Conservation (phyloP, 1,140 invertebrate species). For the Melanaphis sacchari region DNA sequence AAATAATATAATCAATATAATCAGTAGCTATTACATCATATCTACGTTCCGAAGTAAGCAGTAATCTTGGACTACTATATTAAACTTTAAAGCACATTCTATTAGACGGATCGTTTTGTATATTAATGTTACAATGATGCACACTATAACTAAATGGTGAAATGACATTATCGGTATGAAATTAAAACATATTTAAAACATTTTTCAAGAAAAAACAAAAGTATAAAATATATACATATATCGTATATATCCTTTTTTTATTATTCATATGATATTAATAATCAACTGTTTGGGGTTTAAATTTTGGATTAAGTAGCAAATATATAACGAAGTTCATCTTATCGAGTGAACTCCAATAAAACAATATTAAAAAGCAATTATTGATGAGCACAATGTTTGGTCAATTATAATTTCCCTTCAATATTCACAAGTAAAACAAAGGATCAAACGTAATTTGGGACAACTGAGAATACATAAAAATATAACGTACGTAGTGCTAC, state of each 20-base stretch:
- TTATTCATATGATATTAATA: not conserved
- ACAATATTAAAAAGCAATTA: constrained; percentile 18
- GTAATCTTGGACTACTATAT: not conserved
- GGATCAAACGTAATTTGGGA: constrained; percentile 38
- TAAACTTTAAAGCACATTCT: not conserved
- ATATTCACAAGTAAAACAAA: constrained; percentile 51
- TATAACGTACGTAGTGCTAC: constrained; percentile 54
- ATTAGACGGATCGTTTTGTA: not conserved
- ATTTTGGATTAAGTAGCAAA: constrained; percentile 23
- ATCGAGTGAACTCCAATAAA: not conserved
- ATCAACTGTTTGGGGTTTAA: not conserved
- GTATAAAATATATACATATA: not conserved
- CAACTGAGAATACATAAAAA: constrained; percentile 45
- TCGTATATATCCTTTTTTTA: not conserved
- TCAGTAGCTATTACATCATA: not conserved
- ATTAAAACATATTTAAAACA: not conserved
- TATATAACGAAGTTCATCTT: not conserved
- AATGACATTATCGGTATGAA: not conserved
- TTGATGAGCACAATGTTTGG: constrained; percentile 38
- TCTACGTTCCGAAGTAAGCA: not conserved
- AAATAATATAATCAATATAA: not conserved
- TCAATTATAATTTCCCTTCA: constrained; percentile 45
- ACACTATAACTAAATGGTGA: not conserved
- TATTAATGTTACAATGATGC: not conserved
- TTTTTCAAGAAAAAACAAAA: constrained; percentile 5